Percentiles rank a stretch among this genome's conserved stretches.
These are phyloP conservation scores for Meteorus cinctellus DNA, from an alignment of 2,888 invertebrate species.

Conservation along the genomic window DNA sequence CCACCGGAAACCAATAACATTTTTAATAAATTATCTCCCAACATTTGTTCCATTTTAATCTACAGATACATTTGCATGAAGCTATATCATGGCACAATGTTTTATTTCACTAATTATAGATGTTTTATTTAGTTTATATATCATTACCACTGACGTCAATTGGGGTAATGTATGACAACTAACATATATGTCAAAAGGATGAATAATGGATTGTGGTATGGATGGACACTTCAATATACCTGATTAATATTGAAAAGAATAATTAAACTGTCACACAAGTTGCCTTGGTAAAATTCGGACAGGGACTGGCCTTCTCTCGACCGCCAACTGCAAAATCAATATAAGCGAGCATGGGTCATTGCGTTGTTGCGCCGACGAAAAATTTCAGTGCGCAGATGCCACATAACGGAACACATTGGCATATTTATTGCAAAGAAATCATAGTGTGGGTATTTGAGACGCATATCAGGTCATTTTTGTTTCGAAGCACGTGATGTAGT, in stretches of 20 bases:
- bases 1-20: not conserved
- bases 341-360: constrained; percentile 53
- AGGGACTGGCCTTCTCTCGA: constrained; percentile 41
- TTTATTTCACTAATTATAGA: not conserved
- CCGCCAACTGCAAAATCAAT: constrained; percentile 52
- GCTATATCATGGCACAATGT: not conserved
- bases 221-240: not conserved
- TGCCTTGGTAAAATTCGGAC: constrained; percentile 27
- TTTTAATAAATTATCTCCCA: not conserved
- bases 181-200: not conserved
- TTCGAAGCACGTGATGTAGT: constrained; percentile 14
- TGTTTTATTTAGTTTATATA: not conserved
- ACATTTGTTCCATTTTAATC: not conserved
- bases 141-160: not conserved
- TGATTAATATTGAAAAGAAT: not conserved
- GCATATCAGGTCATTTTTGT: constrained; percentile 21
- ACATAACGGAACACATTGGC: constrained; percentile 10
- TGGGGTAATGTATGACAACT: not conserved
- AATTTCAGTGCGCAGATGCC: constrained; percentile 40
- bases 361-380: constrained; percentile 51
- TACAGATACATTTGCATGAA: not conserved
- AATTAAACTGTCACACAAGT: constrained; percentile 32
- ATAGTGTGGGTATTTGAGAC: not conserved
- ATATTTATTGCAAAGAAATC: not conserved
- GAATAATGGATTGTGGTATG: not conserved